Evolutionary conservation across 2,113 vertebrate species (phyloP), one percentile per base, ranked within the genome.

Genomic region (Calyptomena viridis): DNA sequence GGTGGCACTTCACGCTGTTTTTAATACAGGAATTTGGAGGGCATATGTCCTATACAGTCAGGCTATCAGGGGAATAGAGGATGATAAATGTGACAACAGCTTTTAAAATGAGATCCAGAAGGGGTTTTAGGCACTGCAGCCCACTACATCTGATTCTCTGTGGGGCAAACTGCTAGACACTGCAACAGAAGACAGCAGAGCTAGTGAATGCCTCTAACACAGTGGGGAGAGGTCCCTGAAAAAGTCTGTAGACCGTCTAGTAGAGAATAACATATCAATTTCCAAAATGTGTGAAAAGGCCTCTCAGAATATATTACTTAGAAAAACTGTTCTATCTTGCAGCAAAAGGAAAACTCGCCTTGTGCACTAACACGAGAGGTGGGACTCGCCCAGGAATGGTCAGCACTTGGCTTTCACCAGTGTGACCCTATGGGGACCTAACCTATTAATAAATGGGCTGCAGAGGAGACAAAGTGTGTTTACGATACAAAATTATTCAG

Each of bases 81-180:
- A 91, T 93, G 76, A 88, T 17, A 92, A 92, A 94, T 75, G 52
- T 75, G 76, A 91, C 69, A 72, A 31, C 64, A 67, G 44, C 60
- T 96, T 92, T 89, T 63, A 95, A 90, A 86, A 53, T 12, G 73
- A 93, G 60, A 92, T 75, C 69, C 69, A 87, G 56, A 89, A 89
- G 75, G 76, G 93, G 30, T 88, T 93, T 94, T 20, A 84, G 79
- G 93, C 83, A 49, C 78, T 79, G 66, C 71, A 92, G 80, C 76
- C 73, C 87, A 91, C 80, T 87, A 28, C 62, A 84, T 84, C 86
- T 89, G 60, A 81, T 93, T 89, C 56, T 89, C 86, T 81, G n/a
- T 72, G 91, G 84, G 91, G 58, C 86, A 89, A 81, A 87, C 68
- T 75, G 83, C 42, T 77, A 89, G 93, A 89, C 14, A 7, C 71